Base-by-base conservation (phyloP, 2,888 invertebrate genomes). In the Amphipoea lucens region DNA sequence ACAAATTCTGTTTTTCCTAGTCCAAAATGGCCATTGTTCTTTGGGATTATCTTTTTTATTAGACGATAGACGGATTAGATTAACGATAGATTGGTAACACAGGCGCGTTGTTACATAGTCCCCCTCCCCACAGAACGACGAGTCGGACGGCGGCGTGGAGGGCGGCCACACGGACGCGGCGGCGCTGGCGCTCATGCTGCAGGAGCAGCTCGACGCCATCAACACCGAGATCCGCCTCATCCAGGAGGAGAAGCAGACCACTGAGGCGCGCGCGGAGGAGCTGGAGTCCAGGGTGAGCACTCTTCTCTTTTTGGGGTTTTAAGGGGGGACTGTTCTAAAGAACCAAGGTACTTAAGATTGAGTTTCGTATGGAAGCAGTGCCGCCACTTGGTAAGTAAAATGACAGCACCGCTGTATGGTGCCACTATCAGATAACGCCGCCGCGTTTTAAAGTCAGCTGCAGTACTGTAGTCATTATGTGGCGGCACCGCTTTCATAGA, bases 171-270 rank as follows among this genome's bases (percentile, higher is more conserved):
- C 99, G 5, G 99, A 99, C 96, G 99, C 99, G 71, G 99, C 99
- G 93, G 99, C 99, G 0, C 97, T 99, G 87, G 99, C 99, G 70
- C 98, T 99, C 94, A 99, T 99, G 99, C 97, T 99, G 90, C 99
- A 99, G 95, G 99, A 99, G 93, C 99, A 99, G 96, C 97, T 99
- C 86, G 99, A 99, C 97, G 99, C 99, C 92, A 99, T 99, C 95
- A 99, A 99, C 97, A 99, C 99, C 92, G 99, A 99, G 97, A 99
- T 99, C 92, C 97, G 97, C 11, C 97, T 98, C 94, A 98, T 98
- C 65, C 98, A 99, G 97, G 99, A 99, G 96, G 99, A 99, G 96
- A 99, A 99, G 94, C 99, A 99, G 96, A 99, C 98, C 94, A 99
- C 99, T 0, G 99, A 99, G 96, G 99, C 99, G 9, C 96, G 99